Base-by-base conservation (phyloP, 1,140 invertebrate genomes). In the Vanessa atalanta region DNA sequence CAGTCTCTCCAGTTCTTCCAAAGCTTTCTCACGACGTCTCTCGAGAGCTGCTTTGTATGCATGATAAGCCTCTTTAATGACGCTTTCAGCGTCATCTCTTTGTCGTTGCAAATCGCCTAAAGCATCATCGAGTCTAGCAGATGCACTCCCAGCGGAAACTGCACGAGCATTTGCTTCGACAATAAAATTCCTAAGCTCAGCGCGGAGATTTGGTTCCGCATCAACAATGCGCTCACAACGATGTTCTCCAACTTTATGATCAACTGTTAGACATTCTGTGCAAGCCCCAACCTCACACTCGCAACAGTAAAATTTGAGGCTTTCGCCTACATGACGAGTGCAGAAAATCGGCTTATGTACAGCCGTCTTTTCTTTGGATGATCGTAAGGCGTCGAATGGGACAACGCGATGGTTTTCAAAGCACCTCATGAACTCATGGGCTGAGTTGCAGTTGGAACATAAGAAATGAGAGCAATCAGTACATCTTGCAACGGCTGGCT, bases 401-500 rank as follows among this genome's bases (percentile, higher is more conserved):
- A 98, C 95, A 16, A 98, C 97, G 86, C 97, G 94, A 81, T 99
- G 98, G 81, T 97, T 97, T 90, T 98, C 97, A 90, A 98, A 98
- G 91, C 97, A 98, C 61, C 97, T 94, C 98, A 99, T 99, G 80
- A 96, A 97, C 88, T 98, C 96, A 92, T 99, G 98, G 61, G 98
- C 98, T 37, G 96, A 97, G 77, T 98, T 97, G 93, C 98, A 99
- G 87, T 98, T 97, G 23, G 96, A 95, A 93, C 98, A 99, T 15
- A 99, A 94, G 86, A 98, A 97, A 93, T 98, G 98, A 79, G 97
- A 97, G 92, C 98, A 99, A 88, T 98, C 97, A 76, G 96, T 96
- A 92, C 98, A 99, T 71, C 97, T 95, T 15, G 98, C 98, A 15
- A 98, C 96, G 15, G 98, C 98, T 84, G 96, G 95, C 88, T 98